phyloP scores from a whole-genome alignment of 2,888 invertebrate species.

The Nemotelus nigrinus region DNA sequence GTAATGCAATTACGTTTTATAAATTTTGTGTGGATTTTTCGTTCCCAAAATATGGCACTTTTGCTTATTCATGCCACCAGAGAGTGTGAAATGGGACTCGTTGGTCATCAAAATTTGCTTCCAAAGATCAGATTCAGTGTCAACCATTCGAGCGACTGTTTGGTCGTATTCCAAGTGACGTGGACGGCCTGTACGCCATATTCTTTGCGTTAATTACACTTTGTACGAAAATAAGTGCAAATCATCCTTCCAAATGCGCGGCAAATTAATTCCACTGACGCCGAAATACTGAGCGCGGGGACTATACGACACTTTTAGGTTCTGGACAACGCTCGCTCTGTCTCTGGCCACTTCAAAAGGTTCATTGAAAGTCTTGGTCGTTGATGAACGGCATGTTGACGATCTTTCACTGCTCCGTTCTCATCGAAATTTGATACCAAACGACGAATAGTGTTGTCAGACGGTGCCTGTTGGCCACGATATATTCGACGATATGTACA shows the following conservation, averaged over 20 bases:
- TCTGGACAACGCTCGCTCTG: neutral
- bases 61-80: slow-evolving; percentile 44
- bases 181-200: neutral
- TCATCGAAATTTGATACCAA: neutral
- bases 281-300: slow-evolving; percentile 9
- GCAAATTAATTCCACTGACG: slow-evolving; percentile 2
- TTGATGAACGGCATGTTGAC: too few species aligned
- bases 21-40: neutral
- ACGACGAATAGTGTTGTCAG: too few species aligned
- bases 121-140: slow-evolving; percentile 47
- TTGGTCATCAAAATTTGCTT: slow-evolving; percentile 46
- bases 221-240: slow-evolving; percentile 1
- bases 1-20: neutral
- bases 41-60: slow-evolving; percentile 7
- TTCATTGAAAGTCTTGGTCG: neutral
- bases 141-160: slow-evolving; percentile 4
- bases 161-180: neutral
- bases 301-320: neutral
- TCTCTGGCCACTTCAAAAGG: neutral
- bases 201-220: neutral
- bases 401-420: too few species aligned
- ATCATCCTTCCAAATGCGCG: slow-evolving; percentile 20
- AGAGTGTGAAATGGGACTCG: slow-evolving; percentile 45
- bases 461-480: neutral
- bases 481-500: slow-evolving; percentile 2